Evolutionary conservation across 2,797 vertebrate species (phyloP), one percentile per base, ranked within the genome.

Genomic region (Coendou prehensilis): DNA sequence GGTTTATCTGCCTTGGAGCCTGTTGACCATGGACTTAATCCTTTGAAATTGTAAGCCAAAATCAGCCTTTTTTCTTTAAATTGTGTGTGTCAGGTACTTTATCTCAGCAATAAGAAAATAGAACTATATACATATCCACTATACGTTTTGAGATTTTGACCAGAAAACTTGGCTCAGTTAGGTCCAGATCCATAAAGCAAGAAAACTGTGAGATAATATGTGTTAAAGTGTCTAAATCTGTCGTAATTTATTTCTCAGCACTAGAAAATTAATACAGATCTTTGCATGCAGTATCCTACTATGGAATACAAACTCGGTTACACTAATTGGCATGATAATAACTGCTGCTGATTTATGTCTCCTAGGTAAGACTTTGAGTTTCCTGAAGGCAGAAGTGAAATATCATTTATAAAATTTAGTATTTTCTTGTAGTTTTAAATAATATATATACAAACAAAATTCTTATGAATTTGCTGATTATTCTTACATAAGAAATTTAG

Each of bases 391-490:
- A 90, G 28, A 22, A 78, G 47, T 14, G 15, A 47, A 2, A 45
- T 30, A 45, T 61, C 50, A 87, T 52, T 30, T 84, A 56, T 13
- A 61, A 84, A 93, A 64, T 50, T 64, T 57, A 73, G 54, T 92
- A 90, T n/a, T 73, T 87, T 78, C 14, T 87, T 71, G 10, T 64
- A 33, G 8, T 57, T 9, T n/a, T 71, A 33, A 67, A 41, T 64
- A 50, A 52, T 37, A 79, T n/a, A 59, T 18, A 52, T 47, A 75
- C 18, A 94, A 57, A n/a, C 18, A 78, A 96, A 94, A 71, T 41
- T 64, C 41, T 5, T 87, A n/a, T n/a, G 84, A 9, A n/a, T 78
- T n/a, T 59, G 4, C 9, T 23, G 3, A 78, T 33, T 78, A 52
- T 17, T 26, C 69, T 92, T 52, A 13, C 69, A 15, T 93, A 90